These are phyloP conservation scores for Coenobita brevimanus DNA, from an alignment of 1,140 invertebrate species.

Conservation along the genomic window DNA sequence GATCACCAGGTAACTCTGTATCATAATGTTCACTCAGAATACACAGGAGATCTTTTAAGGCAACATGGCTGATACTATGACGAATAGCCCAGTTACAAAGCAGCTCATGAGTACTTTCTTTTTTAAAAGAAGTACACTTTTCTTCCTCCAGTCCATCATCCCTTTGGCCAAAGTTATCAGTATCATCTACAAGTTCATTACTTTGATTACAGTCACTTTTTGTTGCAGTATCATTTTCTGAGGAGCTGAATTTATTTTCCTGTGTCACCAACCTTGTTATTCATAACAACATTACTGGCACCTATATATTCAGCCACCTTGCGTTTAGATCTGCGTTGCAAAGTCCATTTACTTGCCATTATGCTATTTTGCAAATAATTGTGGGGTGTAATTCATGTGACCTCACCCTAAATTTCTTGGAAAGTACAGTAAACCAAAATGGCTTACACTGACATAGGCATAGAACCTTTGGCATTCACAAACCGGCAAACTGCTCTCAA, in stretches of 20 bases:
- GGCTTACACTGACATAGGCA: constrained; percentile 4
- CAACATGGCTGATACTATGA: constrained; percentile 27
- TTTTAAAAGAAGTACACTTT: neutral
- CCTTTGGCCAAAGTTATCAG: neutral
- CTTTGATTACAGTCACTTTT: neutral
- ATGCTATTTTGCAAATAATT: constrained; percentile 7
- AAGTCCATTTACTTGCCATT: neutral
- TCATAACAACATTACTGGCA: neutral
- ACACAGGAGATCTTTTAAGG: constrained; percentile 1
- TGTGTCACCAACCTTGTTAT: neutral
- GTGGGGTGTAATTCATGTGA: neutral
- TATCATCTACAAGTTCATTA: neutral
- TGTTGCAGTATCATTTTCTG: constrained; percentile 5
- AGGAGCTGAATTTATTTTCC: neutral
- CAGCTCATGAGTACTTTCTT: neutral
- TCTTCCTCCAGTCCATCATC: neutral
- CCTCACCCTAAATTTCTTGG: constrained; percentile 15
- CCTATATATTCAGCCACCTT: constrained; percentile 4
- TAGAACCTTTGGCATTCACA: constrained; percentile 17
- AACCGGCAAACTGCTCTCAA: neutral
- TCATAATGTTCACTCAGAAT: neutral
- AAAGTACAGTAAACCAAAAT: constrained; percentile 20
- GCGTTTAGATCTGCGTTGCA: neutral
- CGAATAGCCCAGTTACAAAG: constrained; percentile 4
- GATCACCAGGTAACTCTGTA: neutral